Percentiles rank a stretch among this genome's conserved stretches.
Evolutionary conservation across 2,113 vertebrate genomes (phyloP).

Genomic region (Salvelinus sp.): DNA sequence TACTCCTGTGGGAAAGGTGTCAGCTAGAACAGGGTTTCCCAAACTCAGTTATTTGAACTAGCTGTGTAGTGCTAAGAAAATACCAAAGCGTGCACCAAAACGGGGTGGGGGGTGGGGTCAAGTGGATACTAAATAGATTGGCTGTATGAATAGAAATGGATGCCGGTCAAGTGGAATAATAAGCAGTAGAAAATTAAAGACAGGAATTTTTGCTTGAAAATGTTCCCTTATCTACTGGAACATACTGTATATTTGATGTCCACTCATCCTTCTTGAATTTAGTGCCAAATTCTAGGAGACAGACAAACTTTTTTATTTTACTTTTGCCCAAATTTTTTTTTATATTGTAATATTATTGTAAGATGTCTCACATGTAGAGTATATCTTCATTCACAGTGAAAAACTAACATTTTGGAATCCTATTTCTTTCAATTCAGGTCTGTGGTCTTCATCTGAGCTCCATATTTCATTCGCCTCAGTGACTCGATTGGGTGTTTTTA

Average conservation of each 20-base stretch:
- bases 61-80: too few relatives aligned
- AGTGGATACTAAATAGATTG: too few relatives aligned
- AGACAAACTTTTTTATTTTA: background rate
- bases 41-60: too few relatives aligned
- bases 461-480: background rate
- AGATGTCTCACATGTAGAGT: background rate
- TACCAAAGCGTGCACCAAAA: too few relatives aligned
- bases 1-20: too few relatives aligned
- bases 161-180: too few relatives aligned
- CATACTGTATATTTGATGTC: background rate
- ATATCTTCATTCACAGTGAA: background rate
- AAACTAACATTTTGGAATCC: background rate
- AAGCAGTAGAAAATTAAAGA: too few relatives aligned
- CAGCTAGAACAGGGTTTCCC: too few relatives aligned
- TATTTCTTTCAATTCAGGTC: background rate
- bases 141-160: too few relatives aligned
- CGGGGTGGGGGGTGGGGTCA: too few relatives aligned
- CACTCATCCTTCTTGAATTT: background rate
- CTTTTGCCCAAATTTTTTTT: background rate
- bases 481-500: background rate
- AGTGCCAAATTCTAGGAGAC: background rate
- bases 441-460: background rate
- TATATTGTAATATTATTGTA: background rate
- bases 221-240: background rate
- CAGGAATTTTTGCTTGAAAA: background rate